Conservation (phyloP, 92 coral and sea anemone genomes). For the Phymanthus crucifer region DNA sequence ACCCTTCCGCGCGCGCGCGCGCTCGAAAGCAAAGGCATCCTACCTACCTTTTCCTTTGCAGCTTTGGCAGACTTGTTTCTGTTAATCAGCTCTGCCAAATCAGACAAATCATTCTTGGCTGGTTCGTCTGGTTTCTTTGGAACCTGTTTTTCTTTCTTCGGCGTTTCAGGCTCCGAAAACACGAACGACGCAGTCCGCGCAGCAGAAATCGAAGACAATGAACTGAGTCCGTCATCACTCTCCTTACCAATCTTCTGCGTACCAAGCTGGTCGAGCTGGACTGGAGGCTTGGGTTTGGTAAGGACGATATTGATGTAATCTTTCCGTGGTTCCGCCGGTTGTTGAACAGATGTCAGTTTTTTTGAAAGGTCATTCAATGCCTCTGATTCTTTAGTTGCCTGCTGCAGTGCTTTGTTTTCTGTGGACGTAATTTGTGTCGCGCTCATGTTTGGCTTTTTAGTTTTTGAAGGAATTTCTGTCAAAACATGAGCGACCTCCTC, state of each 20-base stretch:
- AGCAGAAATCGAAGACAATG: conserved; percentile 16
- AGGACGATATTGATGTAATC: conserved; percentile 69
- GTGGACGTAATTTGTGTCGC: conserved; percentile 19
- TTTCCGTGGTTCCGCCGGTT: conserved; percentile 69
- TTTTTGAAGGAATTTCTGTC: background rate
- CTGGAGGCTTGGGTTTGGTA: conserved; percentile 48
- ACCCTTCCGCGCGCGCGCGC: too few species aligned
- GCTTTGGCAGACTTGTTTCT: conserved; percentile 56
- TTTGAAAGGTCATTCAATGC: background rate
- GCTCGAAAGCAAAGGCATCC: too few species aligned
- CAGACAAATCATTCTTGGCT: conserved; percentile 75
- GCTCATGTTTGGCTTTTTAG: conserved; percentile 15
- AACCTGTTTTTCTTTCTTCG: conserved; percentile 36
- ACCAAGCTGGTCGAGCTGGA: conserved; percentile 56
- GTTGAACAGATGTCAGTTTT: conserved; percentile 23
- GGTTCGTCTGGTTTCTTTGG: conserved; percentile 36
- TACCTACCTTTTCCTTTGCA: conserved; percentile 66
- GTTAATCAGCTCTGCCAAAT: conserved; percentile 60
- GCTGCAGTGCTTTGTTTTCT: conserved; percentile 22
- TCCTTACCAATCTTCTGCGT: conserved; percentile 77
- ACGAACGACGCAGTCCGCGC: conserved; percentile 23
- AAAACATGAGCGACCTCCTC: background rate
- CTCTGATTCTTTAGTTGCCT: background rate
- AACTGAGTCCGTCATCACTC: conserved; percentile 34
- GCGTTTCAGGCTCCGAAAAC: background rate